Conservation (phyloP, 2,797 vertebrate genomes). For the Xerus rutilus region DNA sequence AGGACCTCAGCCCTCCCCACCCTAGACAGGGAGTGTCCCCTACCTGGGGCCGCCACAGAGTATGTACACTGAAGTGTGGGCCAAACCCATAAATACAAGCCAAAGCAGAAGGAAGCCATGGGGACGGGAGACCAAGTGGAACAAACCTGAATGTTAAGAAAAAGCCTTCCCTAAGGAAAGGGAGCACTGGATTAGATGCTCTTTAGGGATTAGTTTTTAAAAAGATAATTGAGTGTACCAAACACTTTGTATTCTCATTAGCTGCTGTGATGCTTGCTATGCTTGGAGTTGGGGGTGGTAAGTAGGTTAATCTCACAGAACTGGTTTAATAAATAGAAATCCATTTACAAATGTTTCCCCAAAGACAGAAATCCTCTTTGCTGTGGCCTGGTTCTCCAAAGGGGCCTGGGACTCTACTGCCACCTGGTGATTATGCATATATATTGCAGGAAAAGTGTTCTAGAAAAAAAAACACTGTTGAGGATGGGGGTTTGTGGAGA, state of each 20-base stretch:
- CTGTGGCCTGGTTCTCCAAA: not conserved
- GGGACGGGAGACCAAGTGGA: not conserved
- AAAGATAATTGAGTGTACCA: slow-evolving; percentile 71
- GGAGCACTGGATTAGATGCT: slow-evolving; percentile 23
- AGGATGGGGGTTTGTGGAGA: not conserved
- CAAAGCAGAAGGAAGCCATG: not conserved
- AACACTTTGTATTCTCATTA: slow-evolving; percentile 78
- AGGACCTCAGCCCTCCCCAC: not conserved
- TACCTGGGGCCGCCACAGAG: not conserved
- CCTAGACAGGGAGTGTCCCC: too few species aligned
- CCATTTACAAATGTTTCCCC: slow-evolving; percentile 63
- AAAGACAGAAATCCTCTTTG: slow-evolving; percentile 26
- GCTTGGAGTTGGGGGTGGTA: slow-evolving; percentile 58
- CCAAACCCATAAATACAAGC: not conserved
- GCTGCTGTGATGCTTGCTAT: slow-evolving; percentile 49
- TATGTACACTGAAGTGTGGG: rapidly evolving
- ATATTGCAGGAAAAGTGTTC: slow-evolving; percentile 81
- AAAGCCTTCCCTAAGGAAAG: slow-evolving; percentile 38
- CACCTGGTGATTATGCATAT: slow-evolving; percentile 66
- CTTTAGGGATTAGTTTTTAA: slow-evolving; percentile 73
- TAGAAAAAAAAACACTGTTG: not conserved
- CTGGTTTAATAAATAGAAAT: slow-evolving; percentile 78
- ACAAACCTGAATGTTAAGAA: not conserved
- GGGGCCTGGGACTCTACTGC: slow-evolving; percentile 59
- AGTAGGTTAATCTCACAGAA: slow-evolving; percentile 79